phyloP scores from a whole-genome alignment of 2,113 vertebrate species.

The Clarias batrachus region DNA sequence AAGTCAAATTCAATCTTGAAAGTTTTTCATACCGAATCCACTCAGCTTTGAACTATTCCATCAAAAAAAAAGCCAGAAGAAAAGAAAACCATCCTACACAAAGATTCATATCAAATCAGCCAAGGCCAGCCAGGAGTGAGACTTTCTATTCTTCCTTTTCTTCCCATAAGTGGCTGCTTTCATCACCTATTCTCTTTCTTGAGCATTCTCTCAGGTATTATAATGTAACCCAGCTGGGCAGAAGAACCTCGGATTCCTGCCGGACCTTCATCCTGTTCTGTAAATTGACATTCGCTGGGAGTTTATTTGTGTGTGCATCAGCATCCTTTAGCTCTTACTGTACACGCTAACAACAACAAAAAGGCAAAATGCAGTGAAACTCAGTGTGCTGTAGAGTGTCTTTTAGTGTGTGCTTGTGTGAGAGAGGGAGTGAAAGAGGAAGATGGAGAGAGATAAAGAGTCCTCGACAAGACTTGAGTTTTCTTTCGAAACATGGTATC shows the following conservation, averaged over 20 bases:
- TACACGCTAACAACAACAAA: background rate
- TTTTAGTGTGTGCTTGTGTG: background rate
- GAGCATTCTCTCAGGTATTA: background rate
- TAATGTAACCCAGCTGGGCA: background rate
- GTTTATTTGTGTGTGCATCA: background rate
- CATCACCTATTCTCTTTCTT: background rate
- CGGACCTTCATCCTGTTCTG: constrained; percentile 8
- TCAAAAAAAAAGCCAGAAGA: background rate
- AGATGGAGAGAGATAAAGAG: background rate
- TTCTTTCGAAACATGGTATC: background rate
- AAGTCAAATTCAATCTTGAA: background rate
- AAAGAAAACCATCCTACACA: background rate
- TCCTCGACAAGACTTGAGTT: background rate
- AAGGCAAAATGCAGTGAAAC: background rate
- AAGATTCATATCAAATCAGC: background rate
- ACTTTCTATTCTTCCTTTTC: background rate
- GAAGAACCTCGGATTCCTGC: background rate
- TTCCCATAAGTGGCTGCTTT: background rate
- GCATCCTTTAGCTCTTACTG: constrained; percentile 1
- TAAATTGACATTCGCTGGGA: background rate
- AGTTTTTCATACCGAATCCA: background rate
- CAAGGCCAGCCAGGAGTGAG: background rate
- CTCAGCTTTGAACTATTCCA: background rate
- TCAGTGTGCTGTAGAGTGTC: constrained; percentile 1
- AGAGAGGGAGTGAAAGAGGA: background rate